A percentile compares a stretch with the other conserved stretches of the same genome.
phyloP scores from a whole-genome alignment of 2,113 vertebrate species.

The Morone chrysops region DNA sequence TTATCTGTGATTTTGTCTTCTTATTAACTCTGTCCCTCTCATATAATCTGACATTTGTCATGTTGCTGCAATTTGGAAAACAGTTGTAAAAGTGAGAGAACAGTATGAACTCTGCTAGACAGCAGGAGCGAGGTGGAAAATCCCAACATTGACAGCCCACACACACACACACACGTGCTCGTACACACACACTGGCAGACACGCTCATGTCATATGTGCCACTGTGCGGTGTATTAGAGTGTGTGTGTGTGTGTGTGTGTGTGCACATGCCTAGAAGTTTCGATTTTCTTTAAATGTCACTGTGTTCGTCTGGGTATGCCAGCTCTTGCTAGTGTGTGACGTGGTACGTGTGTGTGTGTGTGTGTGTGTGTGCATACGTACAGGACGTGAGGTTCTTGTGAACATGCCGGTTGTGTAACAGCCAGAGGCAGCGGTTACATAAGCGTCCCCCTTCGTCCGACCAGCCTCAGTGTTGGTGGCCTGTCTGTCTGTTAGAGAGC shows the following conservation, averaged over 20 bases:
- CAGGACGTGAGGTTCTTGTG: slow-evolving; percentile 69
- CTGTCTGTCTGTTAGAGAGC: slow-evolving; percentile 53
- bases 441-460: slow-evolving; percentile 70
- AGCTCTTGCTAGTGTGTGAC: neutral
- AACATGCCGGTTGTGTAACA: slow-evolving; percentile 81
- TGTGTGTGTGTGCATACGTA: neutral
- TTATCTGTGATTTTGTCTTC: neutral
- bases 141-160: neutral
- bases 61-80: neutral
- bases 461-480: slow-evolving; percentile 57
- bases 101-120: slow-evolving; percentile 10
- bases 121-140: slow-evolving; percentile 10
- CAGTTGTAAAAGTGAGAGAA: slow-evolving; percentile 3
- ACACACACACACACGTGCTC: neutral
- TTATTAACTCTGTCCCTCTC: neutral
- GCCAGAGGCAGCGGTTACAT: slow-evolving; percentile 80
- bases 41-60: neutral
- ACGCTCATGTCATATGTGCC: neutral
- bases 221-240: no score
- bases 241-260: neutral
- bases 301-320: neutral
- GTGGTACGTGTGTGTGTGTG: slow-evolving; percentile 8
- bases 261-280: neutral
- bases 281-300: slow-evolving; percentile 16
- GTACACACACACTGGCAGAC: neutral